Percentiles rank a stretch among this genome's conserved stretches.
Evolutionary conservation across 2,888 invertebrate genomes (phyloP).

Genomic region (Gibbula magus): DNA sequence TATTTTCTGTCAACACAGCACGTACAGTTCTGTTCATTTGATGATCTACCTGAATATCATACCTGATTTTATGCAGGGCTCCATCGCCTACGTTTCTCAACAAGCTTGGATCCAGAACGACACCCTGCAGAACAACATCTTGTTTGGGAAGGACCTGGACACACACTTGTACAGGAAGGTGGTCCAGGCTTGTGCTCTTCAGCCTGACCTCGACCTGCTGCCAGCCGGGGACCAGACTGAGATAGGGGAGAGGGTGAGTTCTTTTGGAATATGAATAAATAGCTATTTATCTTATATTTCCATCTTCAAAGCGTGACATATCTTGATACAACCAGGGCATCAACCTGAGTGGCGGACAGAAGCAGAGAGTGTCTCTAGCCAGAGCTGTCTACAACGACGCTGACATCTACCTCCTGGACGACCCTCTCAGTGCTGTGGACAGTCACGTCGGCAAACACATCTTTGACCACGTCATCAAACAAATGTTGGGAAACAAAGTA

Average conservation of each 20-base stretch:
- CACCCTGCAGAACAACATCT: conserved; percentile 91
- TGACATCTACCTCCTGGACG: conserved; percentile 73
- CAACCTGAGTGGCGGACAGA: conserved; percentile 73
- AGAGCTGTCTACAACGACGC: conserved; percentile 71
- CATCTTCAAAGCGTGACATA: too few species aligned
- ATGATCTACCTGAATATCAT: too few species aligned
- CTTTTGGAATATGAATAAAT: background rate
- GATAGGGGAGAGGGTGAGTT: conserved; percentile 85
- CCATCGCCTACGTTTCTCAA: conserved; percentile 77
- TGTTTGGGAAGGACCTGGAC: conserved; percentile 88
- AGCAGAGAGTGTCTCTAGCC: conserved; percentile 72
- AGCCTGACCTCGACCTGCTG: conserved; percentile 91
- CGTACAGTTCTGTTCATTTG: too few species aligned
- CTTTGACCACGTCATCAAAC: conserved; percentile 71
- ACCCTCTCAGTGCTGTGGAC: conserved; percentile 74
- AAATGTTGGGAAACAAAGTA: conserved; percentile 66
- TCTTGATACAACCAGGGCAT: conserved; percentile 61
- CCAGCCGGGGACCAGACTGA: conserved; percentile 93
- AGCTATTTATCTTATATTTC: background rate
- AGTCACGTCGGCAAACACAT: conserved; percentile 72
- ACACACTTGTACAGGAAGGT: conserved; percentile 85
- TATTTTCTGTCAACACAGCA: too few species aligned
- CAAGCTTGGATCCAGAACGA: conserved; percentile 96
- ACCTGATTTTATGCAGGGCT: conserved; percentile 60
- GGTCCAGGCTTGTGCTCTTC: conserved; percentile 91